phyloP scores from a whole-genome alignment of 2,888 invertebrate species.

The Eucera pruinosa region DNA sequence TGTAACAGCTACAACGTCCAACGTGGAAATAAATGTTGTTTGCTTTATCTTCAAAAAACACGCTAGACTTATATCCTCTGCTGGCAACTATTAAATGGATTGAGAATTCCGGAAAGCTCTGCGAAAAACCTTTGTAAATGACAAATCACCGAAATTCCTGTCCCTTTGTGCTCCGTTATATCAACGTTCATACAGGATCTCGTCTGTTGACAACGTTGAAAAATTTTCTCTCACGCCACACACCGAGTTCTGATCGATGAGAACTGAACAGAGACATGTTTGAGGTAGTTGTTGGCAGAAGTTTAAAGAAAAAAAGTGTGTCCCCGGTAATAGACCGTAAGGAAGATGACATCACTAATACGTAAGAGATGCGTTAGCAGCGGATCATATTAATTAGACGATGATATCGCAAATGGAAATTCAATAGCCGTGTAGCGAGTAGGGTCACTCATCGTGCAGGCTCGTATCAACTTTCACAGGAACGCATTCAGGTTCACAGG shows the following conservation, averaged over 20 bases:
- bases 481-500: slow-evolving; percentile 48
- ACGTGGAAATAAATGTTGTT: neutral
- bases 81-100: slow-evolving; percentile 13
- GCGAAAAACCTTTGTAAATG: slow-evolving; percentile 22
- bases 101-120: slow-evolving; percentile 2
- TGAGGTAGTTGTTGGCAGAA: neutral
- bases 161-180: slow-evolving; percentile 2
- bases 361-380: neutral
- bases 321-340: neutral
- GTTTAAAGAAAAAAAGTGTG: neutral
- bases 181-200: neutral
- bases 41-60: neutral
- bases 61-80: neutral
- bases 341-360: neutral
- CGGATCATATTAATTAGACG: slow-evolving; percentile 75
- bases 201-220: slow-evolving; percentile 23
- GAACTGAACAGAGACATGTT: neutral
- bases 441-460: slow-evolving; percentile 69
- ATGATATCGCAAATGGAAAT: slow-evolving; percentile 78
- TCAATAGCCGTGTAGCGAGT: slow-evolving; percentile 74
- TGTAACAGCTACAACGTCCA: neutral
- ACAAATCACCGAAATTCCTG: slow-evolving; percentile 12
- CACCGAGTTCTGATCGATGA: slow-evolving; percentile 12
- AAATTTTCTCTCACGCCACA: slow-evolving; percentile 10
- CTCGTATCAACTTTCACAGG: slow-evolving; percentile 73